Evolutionary conservation across 2,797 vertebrate species (phyloP), one percentile per base, ranked within the genome.

Genomic region (Acrossocheilus wenchowensis): DNA sequence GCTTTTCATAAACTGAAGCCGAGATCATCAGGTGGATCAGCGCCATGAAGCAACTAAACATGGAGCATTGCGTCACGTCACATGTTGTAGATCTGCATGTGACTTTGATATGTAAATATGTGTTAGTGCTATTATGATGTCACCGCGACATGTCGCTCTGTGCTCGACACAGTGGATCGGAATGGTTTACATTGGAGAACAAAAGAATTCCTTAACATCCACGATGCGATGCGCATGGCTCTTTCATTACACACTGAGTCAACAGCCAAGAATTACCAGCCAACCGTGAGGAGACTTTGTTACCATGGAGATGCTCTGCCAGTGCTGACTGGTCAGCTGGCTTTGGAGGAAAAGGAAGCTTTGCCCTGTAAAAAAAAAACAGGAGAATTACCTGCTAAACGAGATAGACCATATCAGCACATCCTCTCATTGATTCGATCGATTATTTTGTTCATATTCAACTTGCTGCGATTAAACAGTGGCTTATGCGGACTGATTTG

Each of bases 211-310:
- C 87, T 92, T 89, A 82, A 75, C 89, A 91, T 80, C 78, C 79
- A 89, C 82, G 52, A 86, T 86, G 81, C 84, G 88, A 90, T 78
- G 84, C 74, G 82, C 86, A 90, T 72, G 69, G 83, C 78, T 87
- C 85, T 86, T 50, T 90, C 83, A 64, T 89, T 83, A 82, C 87
- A 83, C 88, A 87, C 87, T 85, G 78, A 89, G 89, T 90, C 92
- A 89, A 91, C 85, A 91, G 90, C 91, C 91, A 88, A 88, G 90
- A 92, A 87, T 90, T 88, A 82, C 86, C 77, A 92, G 81, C 77
- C 36, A 88, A 85, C 81, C 73, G 72, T 73, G 82, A 86, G 85
- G 83, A 71, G 87, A 84, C 52, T 74, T 78, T 80, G 79, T 86
- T 86, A 83, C 64, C 86, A 89, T 88, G 75, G 80, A 75, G 86